These are phyloP conservation scores for Pseudomyrmex flavicornis DNA, from an alignment of 1,140 invertebrate genomes.

Conservation along the genomic window DNA sequence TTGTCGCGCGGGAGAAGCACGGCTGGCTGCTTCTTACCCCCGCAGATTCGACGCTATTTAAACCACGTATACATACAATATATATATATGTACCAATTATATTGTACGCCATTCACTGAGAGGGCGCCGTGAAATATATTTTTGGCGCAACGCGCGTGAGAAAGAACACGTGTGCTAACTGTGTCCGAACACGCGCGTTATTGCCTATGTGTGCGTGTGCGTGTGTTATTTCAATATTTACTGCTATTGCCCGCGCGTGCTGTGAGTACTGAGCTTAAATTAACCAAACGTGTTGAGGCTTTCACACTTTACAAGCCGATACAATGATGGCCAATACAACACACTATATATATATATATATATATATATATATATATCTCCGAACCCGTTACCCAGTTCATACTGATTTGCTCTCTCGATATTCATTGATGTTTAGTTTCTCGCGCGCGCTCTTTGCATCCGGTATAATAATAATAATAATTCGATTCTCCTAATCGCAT, in stretches of 20 bases:
- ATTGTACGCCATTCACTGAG: not conserved
- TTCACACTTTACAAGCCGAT: not conserved
- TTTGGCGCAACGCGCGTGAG: too few relatives aligned
- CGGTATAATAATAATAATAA: conserved; percentile 58
- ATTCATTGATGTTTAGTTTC: conserved; percentile 38
- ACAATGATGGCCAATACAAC: too few relatives aligned
- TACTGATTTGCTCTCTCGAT: conserved; percentile 31
- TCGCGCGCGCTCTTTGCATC: conserved; percentile 17
- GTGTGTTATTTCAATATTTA: conserved; percentile 19
- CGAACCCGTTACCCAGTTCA: conserved; percentile 4
- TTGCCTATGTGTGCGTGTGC: not conserved
- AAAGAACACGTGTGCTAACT: too few relatives aligned
- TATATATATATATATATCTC: too few relatives aligned
- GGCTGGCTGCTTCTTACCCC: conserved; percentile 36
- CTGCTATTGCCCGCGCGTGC: not conserved
- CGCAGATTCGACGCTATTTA: conserved; percentile 28
- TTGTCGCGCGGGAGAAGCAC: conserved; percentile 30
- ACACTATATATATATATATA: not conserved
- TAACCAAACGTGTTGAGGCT: not conserved
- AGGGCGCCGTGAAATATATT: too few relatives aligned
- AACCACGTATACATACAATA: not conserved
- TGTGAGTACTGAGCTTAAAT: not conserved
- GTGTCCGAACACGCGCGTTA: not conserved
- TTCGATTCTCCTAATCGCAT: conserved; percentile 47
- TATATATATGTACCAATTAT: not conserved